Evolutionary conservation across 2,113 vertebrate species (phyloP).

Genomic region (Lampris incognitus): DNA sequence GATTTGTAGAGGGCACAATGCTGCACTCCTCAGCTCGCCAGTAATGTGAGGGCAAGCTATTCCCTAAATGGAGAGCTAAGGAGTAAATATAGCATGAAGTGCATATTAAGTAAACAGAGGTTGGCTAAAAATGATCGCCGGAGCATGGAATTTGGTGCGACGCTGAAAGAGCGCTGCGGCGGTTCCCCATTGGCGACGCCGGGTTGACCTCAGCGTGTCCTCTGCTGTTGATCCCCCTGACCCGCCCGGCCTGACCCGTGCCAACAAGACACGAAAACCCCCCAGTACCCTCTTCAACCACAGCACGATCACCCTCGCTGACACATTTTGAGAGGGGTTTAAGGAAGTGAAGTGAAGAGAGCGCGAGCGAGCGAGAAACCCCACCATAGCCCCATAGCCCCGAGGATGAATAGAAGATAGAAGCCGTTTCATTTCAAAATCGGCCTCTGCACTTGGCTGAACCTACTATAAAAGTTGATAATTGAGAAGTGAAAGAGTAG

Average conservation of each 20-base stretch:
- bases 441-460: conserved; percentile 80
- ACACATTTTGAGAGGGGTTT: conserved; percentile 77
- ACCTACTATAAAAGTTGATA: conserved; percentile 84
- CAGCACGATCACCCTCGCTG: conserved; percentile 64
- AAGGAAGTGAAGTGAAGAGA: conserved; percentile 73
- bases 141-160: background rate
- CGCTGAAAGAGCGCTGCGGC: background rate
- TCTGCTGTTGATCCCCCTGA: conserved; percentile 57
- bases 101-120: conserved; percentile 57
- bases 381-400: conserved; percentile 76
- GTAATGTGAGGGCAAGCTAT: conserved; percentile 65
- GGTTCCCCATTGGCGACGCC: conserved; percentile 39
- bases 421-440: conserved; percentile 76
- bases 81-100: conserved; percentile 66
- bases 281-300: conserved; percentile 23
- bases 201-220: conserved; percentile 49
- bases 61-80: conserved; percentile 61
- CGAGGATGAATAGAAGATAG: conserved; percentile 78
- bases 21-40: conserved; percentile 63
- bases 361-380: conserved; percentile 78
- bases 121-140: conserved; percentile 21
- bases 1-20: conserved; percentile 76
- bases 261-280: conserved; percentile 39
- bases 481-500: conserved; percentile 82
- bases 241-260: conserved; percentile 42